Base-by-base conservation (phyloP, 2,113 vertebrate genomes). In the Pardalotus punctatus region DNA sequence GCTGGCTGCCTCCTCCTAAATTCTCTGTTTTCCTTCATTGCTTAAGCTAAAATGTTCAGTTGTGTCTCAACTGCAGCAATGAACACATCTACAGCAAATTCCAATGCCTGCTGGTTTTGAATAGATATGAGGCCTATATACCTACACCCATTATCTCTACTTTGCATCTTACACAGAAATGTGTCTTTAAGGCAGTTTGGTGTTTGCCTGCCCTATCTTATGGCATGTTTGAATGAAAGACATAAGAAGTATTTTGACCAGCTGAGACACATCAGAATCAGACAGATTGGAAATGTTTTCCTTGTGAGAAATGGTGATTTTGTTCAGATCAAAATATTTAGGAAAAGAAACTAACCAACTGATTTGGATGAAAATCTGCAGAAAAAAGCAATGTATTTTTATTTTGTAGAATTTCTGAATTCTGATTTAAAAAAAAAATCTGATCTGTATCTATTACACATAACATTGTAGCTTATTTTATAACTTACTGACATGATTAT, bases 251-350 rank as follows among this genome's bases (percentile, higher is more conserved):
- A 14, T 66, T 86, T 94, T 95, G 70, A 93, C 56, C 82, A 77
- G 51, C 40, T 82, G 78, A 90, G 38, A 60, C 45, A 54, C 17
- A 36, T 74, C 42, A 35, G 24, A 64, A 38, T 71, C 81, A 86
- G 65, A 78, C 47, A 92, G 35, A 76, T 45, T 88, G 67, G 67
- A 88, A 86, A 65, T 94, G n/a, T 86, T 83, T 93, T 93, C 48
- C 24, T 51, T 0, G 3, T 83, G 56, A 83, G 69, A 92, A 94
- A 74, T 56, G 10, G 14, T 71, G 31, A 10, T 78, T 94, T 92
- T 5, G 4, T 57, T 92, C 33, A 81, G 51, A 92, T 86, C 11
- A 86, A 81, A 88, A 78, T 92, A 88, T 81, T 92, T 92, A 67
- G 65, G 2, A 35, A 51, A 65, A 86, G 62, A 70, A 2, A 3